Evolutionary conservation across 2,797 vertebrate species (phyloP).

Genomic region (Neoniphon sammara): DNA sequence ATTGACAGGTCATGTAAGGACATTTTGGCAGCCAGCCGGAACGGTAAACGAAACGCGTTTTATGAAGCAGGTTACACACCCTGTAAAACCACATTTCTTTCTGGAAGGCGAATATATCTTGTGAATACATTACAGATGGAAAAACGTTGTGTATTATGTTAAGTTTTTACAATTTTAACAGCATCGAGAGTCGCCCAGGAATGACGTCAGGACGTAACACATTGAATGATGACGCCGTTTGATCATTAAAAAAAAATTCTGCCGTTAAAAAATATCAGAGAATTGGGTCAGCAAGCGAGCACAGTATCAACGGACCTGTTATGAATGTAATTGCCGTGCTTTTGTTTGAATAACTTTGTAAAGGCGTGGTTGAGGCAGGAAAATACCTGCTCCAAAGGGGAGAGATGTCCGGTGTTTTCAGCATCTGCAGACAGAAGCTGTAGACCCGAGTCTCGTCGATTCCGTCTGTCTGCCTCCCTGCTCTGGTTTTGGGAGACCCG

Average conservation of each 20-base stretch:
- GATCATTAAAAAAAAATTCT: slow-evolving; percentile 81
- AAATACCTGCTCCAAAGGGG: slow-evolving; percentile 57
- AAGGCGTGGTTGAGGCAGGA: slow-evolving; percentile 3
- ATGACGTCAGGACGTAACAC: slow-evolving; percentile 85
- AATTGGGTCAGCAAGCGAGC: slow-evolving; percentile 74
- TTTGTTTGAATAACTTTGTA: slow-evolving; percentile 12
- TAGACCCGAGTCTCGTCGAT: slow-evolving; percentile 67
- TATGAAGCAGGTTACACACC: background rate
- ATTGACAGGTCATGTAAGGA: slow-evolving; percentile 76
- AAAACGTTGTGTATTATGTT: background rate
- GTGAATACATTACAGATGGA: background rate
- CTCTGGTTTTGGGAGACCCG: slow-evolving; percentile 66
- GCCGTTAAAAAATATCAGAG: slow-evolving; percentile 80
- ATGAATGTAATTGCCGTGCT: background rate
- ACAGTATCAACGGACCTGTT: slow-evolving; percentile 5
- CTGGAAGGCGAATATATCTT: too few relatives aligned
- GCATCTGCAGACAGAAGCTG: slow-evolving; percentile 74
- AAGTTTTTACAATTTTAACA: slow-evolving; percentile 6
- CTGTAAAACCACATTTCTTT: rapidly evolving
- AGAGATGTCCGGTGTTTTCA: slow-evolving; percentile 71
- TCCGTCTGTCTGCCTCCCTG: slow-evolving; percentile 48
- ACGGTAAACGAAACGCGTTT: slow-evolving; percentile 17
- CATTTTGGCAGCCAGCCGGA: slow-evolving; percentile 55
- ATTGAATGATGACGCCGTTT: slow-evolving; percentile 84
- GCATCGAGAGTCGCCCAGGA: slow-evolving; percentile 78